These are phyloP conservation scores for Aphelenchoides fujianensis DNA, from an alignment of 1,140 invertebrate genomes.

Conservation along the genomic window DNA sequence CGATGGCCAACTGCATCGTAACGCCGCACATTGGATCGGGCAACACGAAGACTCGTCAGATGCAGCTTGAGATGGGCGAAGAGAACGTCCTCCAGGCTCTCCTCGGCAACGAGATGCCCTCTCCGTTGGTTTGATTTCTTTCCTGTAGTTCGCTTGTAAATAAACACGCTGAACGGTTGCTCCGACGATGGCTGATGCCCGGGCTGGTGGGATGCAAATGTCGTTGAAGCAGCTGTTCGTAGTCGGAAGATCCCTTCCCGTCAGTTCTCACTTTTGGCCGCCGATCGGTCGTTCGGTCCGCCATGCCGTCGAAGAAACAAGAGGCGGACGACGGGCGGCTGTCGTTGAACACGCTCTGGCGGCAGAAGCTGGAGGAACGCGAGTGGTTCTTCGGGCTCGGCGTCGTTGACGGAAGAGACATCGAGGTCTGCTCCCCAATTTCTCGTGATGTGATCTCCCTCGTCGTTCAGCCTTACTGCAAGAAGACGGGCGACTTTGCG, in stretches of 20 bases:
- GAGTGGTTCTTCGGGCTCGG: no score
- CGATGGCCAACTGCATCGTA: constrained; percentile 72
- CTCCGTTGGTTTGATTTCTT: constrained; percentile 20
- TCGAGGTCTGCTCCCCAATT: no score
- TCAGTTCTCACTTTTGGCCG: neutral
- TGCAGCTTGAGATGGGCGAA: constrained; percentile 25
- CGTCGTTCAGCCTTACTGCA: no score
- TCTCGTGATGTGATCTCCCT: no score
- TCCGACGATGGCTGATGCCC: neutral
- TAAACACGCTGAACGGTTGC: neutral
- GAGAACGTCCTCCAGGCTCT: constrained; percentile 29
- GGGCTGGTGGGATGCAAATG: neutral
- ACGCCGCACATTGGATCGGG: constrained; percentile 34
- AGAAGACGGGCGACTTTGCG: no score
- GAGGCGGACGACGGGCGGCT: no score
- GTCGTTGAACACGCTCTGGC: no score
- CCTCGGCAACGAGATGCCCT: constrained; percentile 26
- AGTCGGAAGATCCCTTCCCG: neutral
- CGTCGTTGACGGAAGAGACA: no score
- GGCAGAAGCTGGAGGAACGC: no score
- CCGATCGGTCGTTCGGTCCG: neutral
- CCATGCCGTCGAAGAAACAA: neutral
- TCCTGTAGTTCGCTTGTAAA: neutral
- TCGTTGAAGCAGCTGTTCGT: neutral
- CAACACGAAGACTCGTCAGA: constrained; percentile 17